Evolutionary conservation across 1,140 invertebrate species (phyloP).

Genomic region (Aphelenchoides avenae): DNA sequence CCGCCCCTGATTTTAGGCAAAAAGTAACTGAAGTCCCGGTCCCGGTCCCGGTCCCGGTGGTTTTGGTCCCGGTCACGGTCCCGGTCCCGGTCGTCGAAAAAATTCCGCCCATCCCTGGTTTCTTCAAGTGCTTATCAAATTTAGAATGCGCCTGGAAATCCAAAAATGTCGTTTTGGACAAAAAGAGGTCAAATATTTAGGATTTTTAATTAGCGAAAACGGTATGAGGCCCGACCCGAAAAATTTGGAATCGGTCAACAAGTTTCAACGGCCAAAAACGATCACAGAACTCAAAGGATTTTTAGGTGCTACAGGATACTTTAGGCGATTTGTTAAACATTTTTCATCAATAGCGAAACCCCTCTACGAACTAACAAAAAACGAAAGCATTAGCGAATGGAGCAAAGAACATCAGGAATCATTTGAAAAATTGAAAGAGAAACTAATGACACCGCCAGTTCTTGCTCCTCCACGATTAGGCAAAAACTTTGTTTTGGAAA

Average conservation of each 20-base stretch:
- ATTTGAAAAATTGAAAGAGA: constrained; percentile 22
- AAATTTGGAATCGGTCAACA: constrained; percentile 16
- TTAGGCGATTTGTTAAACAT: constrained; percentile 23
- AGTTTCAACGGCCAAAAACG: constrained; percentile 18
- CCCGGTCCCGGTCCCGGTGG: too few relatives aligned
- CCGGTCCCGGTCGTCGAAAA: too few relatives aligned
- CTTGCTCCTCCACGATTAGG: constrained; percentile 20
- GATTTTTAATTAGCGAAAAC: constrained; percentile 19
- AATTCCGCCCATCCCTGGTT: too few relatives aligned
- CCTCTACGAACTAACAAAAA: constrained; percentile 28
- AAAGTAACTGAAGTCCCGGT: too few relatives aligned
- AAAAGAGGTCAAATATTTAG: constrained; percentile 22
- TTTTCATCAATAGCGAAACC: constrained; percentile 20
- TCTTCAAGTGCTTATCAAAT: neutral
- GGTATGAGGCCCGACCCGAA: constrained; percentile 22
- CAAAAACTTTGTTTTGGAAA: constrained; percentile 29
- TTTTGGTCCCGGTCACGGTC: too few relatives aligned
- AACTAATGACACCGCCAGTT: constrained; percentile 27
- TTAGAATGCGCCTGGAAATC: constrained; percentile 8
- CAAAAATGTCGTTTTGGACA: constrained; percentile 16
- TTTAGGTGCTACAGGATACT: constrained; percentile 26
- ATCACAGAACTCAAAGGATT: constrained; percentile 25
- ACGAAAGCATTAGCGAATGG: constrained; percentile 16
- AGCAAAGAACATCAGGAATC: constrained; percentile 4
- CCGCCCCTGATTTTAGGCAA: too few relatives aligned